Base-by-base conservation (phyloP, 2,888 invertebrate species). In the Thecocarcelia acutangulata region DNA sequence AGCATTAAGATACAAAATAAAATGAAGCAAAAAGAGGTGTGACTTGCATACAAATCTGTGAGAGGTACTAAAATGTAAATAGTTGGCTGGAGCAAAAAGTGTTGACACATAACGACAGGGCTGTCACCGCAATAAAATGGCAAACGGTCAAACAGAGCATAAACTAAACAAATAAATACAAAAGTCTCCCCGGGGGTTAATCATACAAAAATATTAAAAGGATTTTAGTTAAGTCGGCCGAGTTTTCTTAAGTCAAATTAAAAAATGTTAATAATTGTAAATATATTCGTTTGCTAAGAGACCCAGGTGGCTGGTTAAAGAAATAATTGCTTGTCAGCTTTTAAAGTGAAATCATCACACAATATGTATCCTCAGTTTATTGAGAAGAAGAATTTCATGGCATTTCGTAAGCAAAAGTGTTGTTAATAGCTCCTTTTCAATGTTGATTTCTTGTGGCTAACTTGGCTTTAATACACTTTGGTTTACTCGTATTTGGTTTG, bases 241-340 rank as follows among this genome's bases (percentile, higher is more conserved):
- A 33, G 56, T 64, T 33, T 64, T 40, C n/a, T 50, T 68, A 33
- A 75, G 68, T 75, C 42, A 21, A 52, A 59, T 52, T 59, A 58
- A 19, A 58, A 24, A 66, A 44, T 48, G 6, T 33, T 58, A 50
- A 56, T 58, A 56, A 44, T 42, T 66, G 3, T 19, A 21, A 1
- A 48, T 15, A 28, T 15, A 15, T 12, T 2, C 40, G n/a, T 17
- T 33, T 48, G 13, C 19, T 8, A 46, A 40, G 13, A 8, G 0
- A 21, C 11, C 0, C n/a, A 13, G 17, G 12, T 3, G 54, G 37
- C 28, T 15, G 58, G 5, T 56, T 19, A 37, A 54, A 13, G 15
- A n/a, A 42, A 52, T 46, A 37, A 54, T 37, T 24, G 13, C 9
- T 64, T 73, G 52, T 0, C n/a, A 48, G 1, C 11, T 72, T 40